These are phyloP conservation scores for Tetrao urogallus DNA, from an alignment of 2,113 vertebrate species.

Conservation along the genomic window DNA sequence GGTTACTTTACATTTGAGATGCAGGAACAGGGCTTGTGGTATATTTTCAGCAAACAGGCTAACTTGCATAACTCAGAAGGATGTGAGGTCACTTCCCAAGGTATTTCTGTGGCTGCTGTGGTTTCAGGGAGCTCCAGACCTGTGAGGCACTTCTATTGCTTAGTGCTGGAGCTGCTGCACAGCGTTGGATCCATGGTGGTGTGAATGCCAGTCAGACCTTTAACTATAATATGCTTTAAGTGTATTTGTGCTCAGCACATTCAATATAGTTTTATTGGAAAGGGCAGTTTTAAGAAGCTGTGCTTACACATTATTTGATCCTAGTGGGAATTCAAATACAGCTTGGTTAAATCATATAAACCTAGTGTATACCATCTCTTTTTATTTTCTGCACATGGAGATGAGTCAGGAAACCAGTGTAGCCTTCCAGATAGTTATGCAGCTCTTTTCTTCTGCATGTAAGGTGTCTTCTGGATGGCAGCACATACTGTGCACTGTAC, in stretches of 20 bases:
- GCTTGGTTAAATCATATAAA: not conserved
- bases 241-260: not conserved
- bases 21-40: not conserved
- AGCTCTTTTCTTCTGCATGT: not conserved
- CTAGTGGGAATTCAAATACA: not conserved
- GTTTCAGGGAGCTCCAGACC: not conserved
- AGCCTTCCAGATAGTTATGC: not conserved
- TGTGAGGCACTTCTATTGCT: not conserved
- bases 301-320: not conserved
- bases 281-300: not conserved
- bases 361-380: not conserved
- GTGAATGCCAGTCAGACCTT: not conserved
- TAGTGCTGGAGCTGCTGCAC: not conserved
- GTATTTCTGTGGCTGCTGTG: not conserved
- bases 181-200: not conserved
- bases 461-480: not conserved
- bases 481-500: not conserved
- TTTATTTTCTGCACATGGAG: not conserved
- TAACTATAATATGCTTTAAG: not conserved
- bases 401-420: not conserved
- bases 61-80: not conserved
- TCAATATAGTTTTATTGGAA: not conserved
- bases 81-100: not conserved
- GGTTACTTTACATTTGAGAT: not conserved
- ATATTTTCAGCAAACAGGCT: not conserved